Conservation (phyloP, 2,797 vertebrate genomes). For the Calcarius lapponicus region DNA sequence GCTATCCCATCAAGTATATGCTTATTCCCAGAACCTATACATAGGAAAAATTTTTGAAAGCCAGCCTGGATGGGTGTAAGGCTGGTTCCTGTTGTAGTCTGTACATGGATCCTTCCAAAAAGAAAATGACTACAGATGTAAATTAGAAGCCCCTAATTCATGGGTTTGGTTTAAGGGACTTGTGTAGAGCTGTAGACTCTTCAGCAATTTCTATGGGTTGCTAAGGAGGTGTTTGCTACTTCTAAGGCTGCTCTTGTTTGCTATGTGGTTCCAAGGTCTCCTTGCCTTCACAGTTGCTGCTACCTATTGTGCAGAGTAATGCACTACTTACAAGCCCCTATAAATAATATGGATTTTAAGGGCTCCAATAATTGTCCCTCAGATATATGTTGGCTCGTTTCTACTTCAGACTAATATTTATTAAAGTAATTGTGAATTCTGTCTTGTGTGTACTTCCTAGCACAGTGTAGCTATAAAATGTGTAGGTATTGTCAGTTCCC, state of each 20-base stretch:
- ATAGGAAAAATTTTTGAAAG: not conserved
- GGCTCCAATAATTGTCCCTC: slow-evolving; percentile 5
- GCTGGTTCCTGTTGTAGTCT: not conserved
- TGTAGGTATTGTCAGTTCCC: slow-evolving; percentile 6
- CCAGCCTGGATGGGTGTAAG: not conserved
- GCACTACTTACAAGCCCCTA: not conserved
- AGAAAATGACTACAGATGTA: not conserved
- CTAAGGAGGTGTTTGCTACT: not conserved
- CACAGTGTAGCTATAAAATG: not conserved
- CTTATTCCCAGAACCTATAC: not conserved
- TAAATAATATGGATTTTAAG: slow-evolving; percentile 35
- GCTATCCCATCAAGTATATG: not conserved
- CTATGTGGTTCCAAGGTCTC: not conserved
- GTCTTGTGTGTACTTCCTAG: not conserved
- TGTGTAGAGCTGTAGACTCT: not conserved
- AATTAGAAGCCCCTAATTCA: not conserved
- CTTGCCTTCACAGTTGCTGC: not conserved
- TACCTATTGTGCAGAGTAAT: not conserved
- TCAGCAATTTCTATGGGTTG: not conserved
- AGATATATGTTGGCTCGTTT: slow-evolving; percentile 3
- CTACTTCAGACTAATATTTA: slow-evolving; percentile 40
- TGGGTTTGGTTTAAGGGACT: not conserved
- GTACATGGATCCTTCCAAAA: not conserved
- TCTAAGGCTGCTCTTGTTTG: not conserved
- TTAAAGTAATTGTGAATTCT: slow-evolving; percentile 43